Percentiles rank a stretch among this genome's conserved stretches.
Conservation (phyloP, 2,797 vertebrate species). For the Champsocephalus esox region DNA sequence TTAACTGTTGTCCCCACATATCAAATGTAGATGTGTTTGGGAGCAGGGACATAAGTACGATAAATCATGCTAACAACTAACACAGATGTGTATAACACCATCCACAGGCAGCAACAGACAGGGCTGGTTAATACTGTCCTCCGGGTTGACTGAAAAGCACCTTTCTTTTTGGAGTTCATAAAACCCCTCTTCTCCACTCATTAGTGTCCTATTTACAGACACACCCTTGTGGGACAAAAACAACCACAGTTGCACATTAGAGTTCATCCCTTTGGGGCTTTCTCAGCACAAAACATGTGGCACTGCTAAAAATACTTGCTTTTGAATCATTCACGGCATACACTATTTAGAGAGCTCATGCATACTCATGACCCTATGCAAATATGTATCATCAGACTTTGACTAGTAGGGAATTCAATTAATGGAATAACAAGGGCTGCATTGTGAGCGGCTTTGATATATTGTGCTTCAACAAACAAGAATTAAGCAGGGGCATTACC, state of each 20-base stretch:
- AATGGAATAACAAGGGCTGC: conserved; percentile 7
- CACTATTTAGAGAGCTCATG: conserved; percentile 64
- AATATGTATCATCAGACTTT: conserved; percentile 45
- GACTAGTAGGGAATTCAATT: conserved; percentile 24
- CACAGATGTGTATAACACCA: not conserved
- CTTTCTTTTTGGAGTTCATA: conserved; percentile 4
- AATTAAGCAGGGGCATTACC: conserved; percentile 8
- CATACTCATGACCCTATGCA: conserved; percentile 62
- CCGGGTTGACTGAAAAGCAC: not conserved
- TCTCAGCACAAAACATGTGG: conserved; percentile 45
- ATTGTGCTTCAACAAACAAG: conserved; percentile 6
- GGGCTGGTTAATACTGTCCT: not conserved
- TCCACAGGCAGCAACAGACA: not conserved
- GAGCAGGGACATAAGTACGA: not conserved
- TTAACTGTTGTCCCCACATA: not conserved
- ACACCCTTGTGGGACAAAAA: conserved; percentile 39
- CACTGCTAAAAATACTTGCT: conserved; percentile 69
- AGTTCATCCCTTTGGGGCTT: conserved; percentile 1
- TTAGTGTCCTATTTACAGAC: conserved; percentile 43
- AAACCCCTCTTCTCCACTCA: conserved; percentile 24
- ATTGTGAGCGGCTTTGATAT: not conserved
- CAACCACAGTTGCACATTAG: conserved; percentile 47
- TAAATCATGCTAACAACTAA: not conserved
- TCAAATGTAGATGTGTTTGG: not conserved
- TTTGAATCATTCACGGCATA: conserved; percentile 68